Percentiles rank a stretch among this genome's conserved stretches.
phyloP scores from a whole-genome alignment of 2,888 invertebrate species.

The Eristalis arbustorum region DNA sequence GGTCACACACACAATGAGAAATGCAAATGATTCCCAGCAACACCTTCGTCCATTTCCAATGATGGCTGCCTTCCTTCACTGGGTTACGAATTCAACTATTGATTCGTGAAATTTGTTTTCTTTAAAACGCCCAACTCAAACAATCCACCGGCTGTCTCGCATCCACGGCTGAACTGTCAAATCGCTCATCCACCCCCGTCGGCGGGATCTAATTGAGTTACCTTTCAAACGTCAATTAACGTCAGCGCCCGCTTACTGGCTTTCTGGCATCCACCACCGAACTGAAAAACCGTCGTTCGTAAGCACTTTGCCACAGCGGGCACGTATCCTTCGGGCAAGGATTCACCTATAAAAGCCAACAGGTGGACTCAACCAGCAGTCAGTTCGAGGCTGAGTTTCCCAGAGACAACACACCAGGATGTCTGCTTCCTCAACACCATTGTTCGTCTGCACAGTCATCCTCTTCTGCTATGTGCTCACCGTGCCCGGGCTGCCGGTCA shows the following conservation, averaged over 20 bases:
- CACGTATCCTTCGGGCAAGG: constrained; percentile 1
- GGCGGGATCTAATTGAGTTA: constrained; percentile 49
- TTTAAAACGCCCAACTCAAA: background rate
- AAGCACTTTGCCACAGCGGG: background rate
- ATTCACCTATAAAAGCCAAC: constrained; percentile 50
- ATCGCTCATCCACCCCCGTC: constrained; percentile 34
- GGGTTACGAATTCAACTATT: too few species aligned
- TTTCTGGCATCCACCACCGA: background rate
- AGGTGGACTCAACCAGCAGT: constrained; percentile 4
- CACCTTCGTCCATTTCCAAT: background rate
- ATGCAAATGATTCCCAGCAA: background rate
- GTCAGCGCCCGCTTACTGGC: constrained; percentile 22
- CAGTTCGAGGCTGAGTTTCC: constrained; percentile 29
- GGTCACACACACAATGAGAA: too few species aligned
- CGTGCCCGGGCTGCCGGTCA: constrained; percentile 51
- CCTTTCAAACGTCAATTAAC: constrained; percentile 66
- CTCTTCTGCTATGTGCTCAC: constrained; percentile 43
- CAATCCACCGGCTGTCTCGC: background rate
- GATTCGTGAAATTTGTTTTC: background rate
- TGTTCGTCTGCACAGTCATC: constrained; percentile 47
- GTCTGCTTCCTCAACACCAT: constrained; percentile 40
- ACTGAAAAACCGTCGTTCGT: constrained; percentile 17
- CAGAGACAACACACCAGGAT: constrained; percentile 27
- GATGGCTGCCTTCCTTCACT: too few species aligned
- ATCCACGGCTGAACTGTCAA: background rate